These are phyloP conservation scores for Batillaria attramentaria DNA, from an alignment of 1,140 invertebrate genomes.

Conservation along the genomic window DNA sequence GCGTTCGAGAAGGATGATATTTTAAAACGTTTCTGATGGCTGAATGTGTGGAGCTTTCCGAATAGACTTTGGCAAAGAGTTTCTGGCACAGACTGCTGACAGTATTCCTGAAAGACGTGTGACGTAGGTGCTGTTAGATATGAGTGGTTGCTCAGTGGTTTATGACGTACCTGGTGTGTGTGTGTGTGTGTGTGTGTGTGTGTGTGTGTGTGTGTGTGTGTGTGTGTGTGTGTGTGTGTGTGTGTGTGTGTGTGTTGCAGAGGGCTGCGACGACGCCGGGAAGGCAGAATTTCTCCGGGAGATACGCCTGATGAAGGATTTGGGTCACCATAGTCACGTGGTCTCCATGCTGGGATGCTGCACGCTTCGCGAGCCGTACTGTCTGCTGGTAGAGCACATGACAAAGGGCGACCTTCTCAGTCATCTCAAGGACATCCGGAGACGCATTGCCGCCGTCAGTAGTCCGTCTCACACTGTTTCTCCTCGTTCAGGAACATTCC, in stretches of 20 bases:
- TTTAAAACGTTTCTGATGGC: no score
- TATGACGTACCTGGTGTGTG: background rate
- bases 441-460: constrained; percentile 61
- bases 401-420: constrained; percentile 71
- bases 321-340: constrained; percentile 84
- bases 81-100: no score
- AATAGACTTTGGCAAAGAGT: no score
- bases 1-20: no score
- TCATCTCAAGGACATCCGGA: constrained; percentile 67
- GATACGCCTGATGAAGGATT: constrained; percentile 84
- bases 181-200: background rate
- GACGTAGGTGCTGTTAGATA: no score
- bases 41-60: no score
- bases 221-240: background rate
- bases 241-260: constrained; percentile 53
- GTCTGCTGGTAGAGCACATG: constrained; percentile 73
- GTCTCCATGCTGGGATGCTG: constrained; percentile 86
- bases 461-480: background rate
- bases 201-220: background rate
- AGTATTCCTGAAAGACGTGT: no score
- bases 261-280: constrained; percentile 66
- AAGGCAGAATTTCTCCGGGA: constrained; percentile 79
- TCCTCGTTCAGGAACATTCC: no score
- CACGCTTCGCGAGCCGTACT: constrained; percentile 74
- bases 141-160: no score